Percentiles rank a stretch among this genome's conserved stretches.
These are phyloP conservation scores for Aphis gossypii DNA, from an alignment of 1,140 invertebrate species.

Conservation along the genomic window DNA sequence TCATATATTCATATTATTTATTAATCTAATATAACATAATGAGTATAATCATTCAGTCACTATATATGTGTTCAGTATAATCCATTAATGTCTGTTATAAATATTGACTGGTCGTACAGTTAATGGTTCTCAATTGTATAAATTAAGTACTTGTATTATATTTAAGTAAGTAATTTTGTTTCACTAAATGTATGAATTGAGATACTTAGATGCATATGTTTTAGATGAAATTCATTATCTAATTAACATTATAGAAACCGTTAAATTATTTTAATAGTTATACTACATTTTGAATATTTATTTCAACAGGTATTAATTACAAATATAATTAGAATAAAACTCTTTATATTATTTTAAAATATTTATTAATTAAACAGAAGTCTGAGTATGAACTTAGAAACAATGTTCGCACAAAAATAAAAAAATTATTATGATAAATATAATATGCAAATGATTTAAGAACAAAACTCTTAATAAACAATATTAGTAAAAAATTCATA, in stretches of 20 bases:
- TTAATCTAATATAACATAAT: background rate
- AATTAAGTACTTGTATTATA: too few relatives aligned
- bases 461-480: background rate
- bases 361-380: too few relatives aligned
- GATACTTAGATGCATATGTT: background rate
- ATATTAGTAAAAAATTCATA: background rate
- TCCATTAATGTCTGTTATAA: background rate
- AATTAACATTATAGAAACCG: background rate
- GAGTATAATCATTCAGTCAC: background rate
- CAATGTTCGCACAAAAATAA: background rate
- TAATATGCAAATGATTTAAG: background rate
- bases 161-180: too few relatives aligned
- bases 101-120: too few relatives aligned
- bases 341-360: background rate
- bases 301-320: background rate
- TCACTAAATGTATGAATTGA: too few relatives aligned
- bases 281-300: background rate
- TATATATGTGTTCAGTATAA: background rate
- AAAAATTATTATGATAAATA: background rate
- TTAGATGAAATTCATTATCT: background rate
- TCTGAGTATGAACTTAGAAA: too few relatives aligned
- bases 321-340: background rate
- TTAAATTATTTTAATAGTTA: background rate
- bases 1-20: background rate
- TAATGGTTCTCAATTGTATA: background rate